phyloP scores from a whole-genome alignment of 1,140 invertebrate species.

The Lordiphosa collinella region DNA sequence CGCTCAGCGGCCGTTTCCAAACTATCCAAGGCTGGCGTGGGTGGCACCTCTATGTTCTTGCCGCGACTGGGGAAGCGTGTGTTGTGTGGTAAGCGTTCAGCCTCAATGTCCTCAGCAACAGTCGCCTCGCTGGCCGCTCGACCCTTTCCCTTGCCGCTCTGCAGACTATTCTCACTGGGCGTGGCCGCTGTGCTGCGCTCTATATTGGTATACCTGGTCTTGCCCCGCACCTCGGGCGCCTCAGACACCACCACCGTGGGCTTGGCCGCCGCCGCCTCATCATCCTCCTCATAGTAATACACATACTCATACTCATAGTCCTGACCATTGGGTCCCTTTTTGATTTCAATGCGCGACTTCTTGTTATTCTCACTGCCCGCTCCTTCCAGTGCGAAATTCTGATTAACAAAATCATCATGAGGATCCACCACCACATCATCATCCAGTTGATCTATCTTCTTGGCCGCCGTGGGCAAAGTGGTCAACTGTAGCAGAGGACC shows the following conservation, averaged over 20 bases:
- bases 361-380: conserved; percentile 79
- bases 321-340: conserved; percentile 93
- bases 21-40: conserved; percentile 66
- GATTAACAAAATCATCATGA: conserved; percentile 69
- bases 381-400: conserved; percentile 60
- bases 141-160: conserved; percentile 80
- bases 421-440: conserved; percentile 62
- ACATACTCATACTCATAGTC: conserved; percentile 95
- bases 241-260: conserved; percentile 28
- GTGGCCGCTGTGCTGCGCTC: conserved; percentile 82
- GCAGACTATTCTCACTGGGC: conserved; percentile 81
- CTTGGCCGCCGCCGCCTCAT: conserved; percentile 81
- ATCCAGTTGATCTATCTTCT: conserved; percentile 49
- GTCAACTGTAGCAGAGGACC: conserved; percentile 30
- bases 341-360: conserved; percentile 87
- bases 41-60: conserved; percentile 75
- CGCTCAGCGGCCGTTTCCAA: conserved; percentile 80
- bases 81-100: conserved; percentile 86
- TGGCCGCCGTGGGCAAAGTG: conserved; percentile 47
- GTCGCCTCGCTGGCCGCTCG: conserved; percentile 43
- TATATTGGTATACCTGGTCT: conserved; percentile 85
- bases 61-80: conserved; percentile 88
- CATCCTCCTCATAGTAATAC: conserved; percentile 94
- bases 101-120: conserved; percentile 82
- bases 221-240: conserved; percentile 62